Evolutionary conservation across 2,113 vertebrate genomes (phyloP).

Genomic region (Esox niger): DNA sequence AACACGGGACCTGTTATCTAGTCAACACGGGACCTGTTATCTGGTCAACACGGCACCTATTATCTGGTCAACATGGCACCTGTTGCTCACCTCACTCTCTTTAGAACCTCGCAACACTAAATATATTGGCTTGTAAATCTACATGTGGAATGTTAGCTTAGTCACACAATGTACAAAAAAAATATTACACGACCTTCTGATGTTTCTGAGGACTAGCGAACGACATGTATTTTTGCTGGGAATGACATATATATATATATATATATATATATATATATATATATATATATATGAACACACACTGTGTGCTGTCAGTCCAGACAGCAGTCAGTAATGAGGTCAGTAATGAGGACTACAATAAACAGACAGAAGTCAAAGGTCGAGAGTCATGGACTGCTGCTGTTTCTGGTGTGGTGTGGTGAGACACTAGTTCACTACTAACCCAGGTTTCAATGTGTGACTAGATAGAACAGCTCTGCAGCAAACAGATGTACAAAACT

Average conservation of each 20-base stretch:
- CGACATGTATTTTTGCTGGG: too few species aligned
- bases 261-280: not conserved
- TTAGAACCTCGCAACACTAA: constrained; percentile 16
- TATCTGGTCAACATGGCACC: too few species aligned
- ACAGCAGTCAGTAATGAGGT: constrained; percentile 60
- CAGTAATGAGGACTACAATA: constrained; percentile 35
- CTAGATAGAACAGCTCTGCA: not conserved
- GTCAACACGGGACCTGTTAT: too few species aligned
- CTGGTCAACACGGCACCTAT: too few species aligned
- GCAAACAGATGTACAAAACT: constrained; percentile 2
- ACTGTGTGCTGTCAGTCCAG: constrained; percentile 44
- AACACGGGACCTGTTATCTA: too few species aligned
- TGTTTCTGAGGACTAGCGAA: too few species aligned
- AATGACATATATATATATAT: not conserved
- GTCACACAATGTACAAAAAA: too few species aligned
- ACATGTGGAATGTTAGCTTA: not conserved
- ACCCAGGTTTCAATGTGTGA: constrained; percentile 55
- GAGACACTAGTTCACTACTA: constrained; percentile 49
- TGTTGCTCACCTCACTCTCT: too few species aligned
- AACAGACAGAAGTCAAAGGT: constrained; percentile 54
- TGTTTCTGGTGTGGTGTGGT: constrained; percentile 46
- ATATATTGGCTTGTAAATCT: not conserved
- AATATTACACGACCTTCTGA: too few species aligned
- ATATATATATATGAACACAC: not conserved
- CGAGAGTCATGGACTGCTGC: constrained; percentile 38